phyloP scores from a whole-genome alignment of 2,113 vertebrate genomes.

The Sylvilagus bachmani region DNA sequence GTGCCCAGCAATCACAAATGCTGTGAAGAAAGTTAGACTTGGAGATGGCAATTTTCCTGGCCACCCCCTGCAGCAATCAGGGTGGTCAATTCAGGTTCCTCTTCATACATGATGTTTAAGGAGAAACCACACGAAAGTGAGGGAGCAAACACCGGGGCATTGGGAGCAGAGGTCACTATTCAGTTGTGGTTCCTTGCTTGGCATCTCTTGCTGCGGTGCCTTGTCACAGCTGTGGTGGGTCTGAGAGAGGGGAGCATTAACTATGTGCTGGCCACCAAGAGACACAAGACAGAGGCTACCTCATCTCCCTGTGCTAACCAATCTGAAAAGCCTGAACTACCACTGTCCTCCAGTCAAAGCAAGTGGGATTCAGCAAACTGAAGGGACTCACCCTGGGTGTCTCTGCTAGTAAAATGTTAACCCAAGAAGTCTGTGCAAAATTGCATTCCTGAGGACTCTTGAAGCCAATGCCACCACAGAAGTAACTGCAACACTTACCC shows the following conservation, averaged over 20 bases:
- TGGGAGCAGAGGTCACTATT: not conserved
- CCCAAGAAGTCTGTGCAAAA: not conserved
- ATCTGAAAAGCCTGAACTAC: not conserved
- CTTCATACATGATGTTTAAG: not conserved
- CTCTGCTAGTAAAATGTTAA: not conserved
- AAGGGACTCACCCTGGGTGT: not conserved
- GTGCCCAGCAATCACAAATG: not conserved
- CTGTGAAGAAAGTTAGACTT: not conserved
- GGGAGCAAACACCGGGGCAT: not conserved
- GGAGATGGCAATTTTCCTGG: not conserved
- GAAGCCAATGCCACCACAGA: not conserved
- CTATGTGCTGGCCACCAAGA: not conserved
- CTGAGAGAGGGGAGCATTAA: not conserved
- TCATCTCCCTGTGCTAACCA: not conserved
- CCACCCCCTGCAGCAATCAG: too few species aligned
- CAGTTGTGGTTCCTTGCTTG: not conserved
- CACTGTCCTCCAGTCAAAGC: not conserved
- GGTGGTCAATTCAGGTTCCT: not conserved
- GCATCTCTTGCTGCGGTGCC: accelerated
- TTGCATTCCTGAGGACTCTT: not conserved
- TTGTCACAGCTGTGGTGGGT: not conserved
- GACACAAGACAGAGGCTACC: not conserved
- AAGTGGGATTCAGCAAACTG: not conserved
- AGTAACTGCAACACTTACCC: accelerated
- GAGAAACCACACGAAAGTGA: not conserved